A percentile compares a stretch with the other conserved stretches of the same genome.
Conservation (phyloP, 2,888 invertebrate genomes). For the Tenodera sinensis region DNA sequence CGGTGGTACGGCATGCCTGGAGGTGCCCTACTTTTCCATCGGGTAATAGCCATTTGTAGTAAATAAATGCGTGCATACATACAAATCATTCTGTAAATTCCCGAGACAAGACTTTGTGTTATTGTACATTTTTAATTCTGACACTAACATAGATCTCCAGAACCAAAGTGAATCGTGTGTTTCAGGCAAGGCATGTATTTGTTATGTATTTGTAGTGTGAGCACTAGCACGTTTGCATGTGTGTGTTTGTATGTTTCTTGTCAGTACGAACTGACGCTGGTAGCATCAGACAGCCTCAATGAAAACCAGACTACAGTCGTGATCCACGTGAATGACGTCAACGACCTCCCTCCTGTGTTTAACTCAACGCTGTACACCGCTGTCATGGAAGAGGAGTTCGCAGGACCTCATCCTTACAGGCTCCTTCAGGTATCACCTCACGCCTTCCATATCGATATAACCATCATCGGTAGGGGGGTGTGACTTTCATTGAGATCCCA, state of each 20-base stretch:
- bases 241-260: conserved; percentile 37
- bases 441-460: neutral
- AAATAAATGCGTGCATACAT: no score
- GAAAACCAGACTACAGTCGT: conserved; percentile 82
- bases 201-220: neutral
- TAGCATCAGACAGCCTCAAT: conserved; percentile 85
- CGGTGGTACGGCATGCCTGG: no score
- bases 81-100: no score
- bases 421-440: conserved; percentile 62
- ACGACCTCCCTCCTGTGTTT: conserved; percentile 84
- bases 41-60: no score
- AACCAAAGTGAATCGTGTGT: neutral
- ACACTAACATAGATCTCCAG: neutral
- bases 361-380: conserved; percentile 67
- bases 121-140: no score
- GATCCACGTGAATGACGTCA: conserved; percentile 79
- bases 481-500: no score
- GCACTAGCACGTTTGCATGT: conserved; percentile 20
- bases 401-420: conserved; percentile 64
- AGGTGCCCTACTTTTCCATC: no score
- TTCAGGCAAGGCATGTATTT: neutral
- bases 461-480: neutral
- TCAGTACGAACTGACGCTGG: conserved; percentile 84
- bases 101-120: no score
- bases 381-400: conserved; percentile 70